phyloP scores from a whole-genome alignment of 2,113 vertebrate genomes.

The Meleagris gallopavo region DNA sequence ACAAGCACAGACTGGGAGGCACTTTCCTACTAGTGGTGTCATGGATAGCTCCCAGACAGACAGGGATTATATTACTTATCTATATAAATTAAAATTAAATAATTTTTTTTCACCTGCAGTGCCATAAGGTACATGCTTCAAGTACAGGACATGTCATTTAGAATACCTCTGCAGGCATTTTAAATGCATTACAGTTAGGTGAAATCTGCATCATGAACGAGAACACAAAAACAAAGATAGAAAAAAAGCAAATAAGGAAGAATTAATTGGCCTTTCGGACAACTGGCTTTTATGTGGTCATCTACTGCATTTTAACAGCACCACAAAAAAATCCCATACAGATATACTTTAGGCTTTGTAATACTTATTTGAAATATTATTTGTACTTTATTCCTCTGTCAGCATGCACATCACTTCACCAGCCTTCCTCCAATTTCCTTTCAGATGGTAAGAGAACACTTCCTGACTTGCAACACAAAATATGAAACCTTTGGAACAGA shows the following conservation, averaged over 20 bases:
- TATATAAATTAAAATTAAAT: background rate
- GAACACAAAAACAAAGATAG: background rate
- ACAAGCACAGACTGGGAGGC: background rate
- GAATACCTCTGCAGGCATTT: background rate
- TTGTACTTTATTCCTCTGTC: background rate
- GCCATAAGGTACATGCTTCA: background rate
- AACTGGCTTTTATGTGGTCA: background rate
- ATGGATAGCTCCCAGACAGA: background rate
- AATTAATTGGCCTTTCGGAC: background rate
- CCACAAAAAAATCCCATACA: background rate
- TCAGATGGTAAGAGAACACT: slow-evolving; percentile 4
- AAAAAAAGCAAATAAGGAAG: background rate
- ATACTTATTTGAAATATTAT: background rate
- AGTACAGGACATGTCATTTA: background rate
- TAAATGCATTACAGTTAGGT: background rate
- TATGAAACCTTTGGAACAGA: slow-evolving; percentile 59
- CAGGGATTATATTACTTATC: background rate
- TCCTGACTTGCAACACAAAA: slow-evolving; percentile 59
- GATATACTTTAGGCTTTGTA: background rate
- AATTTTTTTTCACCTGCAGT: background rate
- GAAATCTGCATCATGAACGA: background rate
- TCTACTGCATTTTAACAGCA: background rate
- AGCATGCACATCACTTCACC: background rate
- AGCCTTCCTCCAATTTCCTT: background rate
- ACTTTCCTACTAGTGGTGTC: background rate